Evolutionary conservation across 2,888 invertebrate genomes (phyloP).

Genomic region (Cataglyphis livida): DNA sequence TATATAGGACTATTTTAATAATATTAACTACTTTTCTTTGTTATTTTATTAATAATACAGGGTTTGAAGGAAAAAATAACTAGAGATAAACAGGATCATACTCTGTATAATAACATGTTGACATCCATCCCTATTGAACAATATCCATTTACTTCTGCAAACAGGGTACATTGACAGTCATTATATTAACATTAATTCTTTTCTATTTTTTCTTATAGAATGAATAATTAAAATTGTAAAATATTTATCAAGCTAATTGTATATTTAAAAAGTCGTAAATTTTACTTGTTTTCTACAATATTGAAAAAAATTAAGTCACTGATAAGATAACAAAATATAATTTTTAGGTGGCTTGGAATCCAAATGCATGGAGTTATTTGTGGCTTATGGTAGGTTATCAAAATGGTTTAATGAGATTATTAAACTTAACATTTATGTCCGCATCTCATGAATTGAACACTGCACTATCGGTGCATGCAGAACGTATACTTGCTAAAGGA

Average conservation of each 20-base stretch:
- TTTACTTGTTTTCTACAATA: not conserved
- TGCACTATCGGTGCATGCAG: slow-evolving; percentile 67
- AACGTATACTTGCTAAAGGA: slow-evolving; percentile 64
- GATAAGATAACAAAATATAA: not conserved
- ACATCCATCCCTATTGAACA: slow-evolving; percentile 77
- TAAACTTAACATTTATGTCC: slow-evolving; percentile 78
- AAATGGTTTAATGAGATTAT: slow-evolving; percentile 85
- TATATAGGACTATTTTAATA: not conserved
- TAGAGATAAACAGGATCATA: slow-evolving; percentile 8
- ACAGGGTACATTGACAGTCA: slow-evolving; percentile 77
- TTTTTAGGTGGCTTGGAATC: slow-evolving; percentile 84
- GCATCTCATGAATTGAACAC: slow-evolving; percentile 61
- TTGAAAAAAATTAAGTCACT: not conserved
- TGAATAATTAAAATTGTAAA: slow-evolving; percentile 1
- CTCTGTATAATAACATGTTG: slow-evolving; percentile 72
- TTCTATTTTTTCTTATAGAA: not conserved
- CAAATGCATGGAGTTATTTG: slow-evolving; percentile 85
- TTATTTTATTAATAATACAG: slow-evolving; percentile 15
- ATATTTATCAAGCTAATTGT: not conserved
- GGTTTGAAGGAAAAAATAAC: slow-evolving; percentile 27
- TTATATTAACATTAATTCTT: not conserved
- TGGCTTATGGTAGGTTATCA: slow-evolving; percentile 85
- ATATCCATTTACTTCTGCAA: slow-evolving; percentile 84
- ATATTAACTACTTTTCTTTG: not conserved
- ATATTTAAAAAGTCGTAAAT: not conserved